Base-by-base conservation (phyloP, 2,113 vertebrate species). In the Pavo muticus region DNA sequence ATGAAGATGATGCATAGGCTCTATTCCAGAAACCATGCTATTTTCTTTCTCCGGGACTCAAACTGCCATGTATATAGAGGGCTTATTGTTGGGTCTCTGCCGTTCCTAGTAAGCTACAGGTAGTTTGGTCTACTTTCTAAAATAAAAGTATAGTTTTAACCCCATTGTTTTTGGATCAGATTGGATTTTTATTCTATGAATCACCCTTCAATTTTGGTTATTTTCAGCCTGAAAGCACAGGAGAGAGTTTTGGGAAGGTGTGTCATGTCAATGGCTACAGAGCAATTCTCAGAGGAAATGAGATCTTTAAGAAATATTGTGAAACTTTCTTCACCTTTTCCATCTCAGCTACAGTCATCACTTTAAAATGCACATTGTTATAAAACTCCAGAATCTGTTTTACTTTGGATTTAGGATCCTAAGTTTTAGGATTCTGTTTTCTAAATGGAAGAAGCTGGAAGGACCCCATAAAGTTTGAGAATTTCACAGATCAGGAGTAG, bases 81-180 rank as follows among this genome's bases (percentile, higher is more conserved):
- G 13, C 37, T 20, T 48, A 7, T 32, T 3, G 4, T 0, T 3
- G 1, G 4, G 14, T 45, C 37, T 1, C 37, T 88, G 32, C 8
- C 83, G 6, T 27, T 88, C 5, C 23, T 82, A 29, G 27, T 50
- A 70, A 84, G 6, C 10, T 64, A 40, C 14, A 42, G 23, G 4
- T 6, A 90, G 8, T 3, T 16, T 5, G 39, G 2, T 12, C 19
- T 83, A 19, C 3, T 47, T 91, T 72, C 19, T 47, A 20, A 72
- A 61, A 52, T 17, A 39, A 39, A 71, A 69, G 2, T 39, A 6
- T 15, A 17, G 1, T 4, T 85, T 90, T 72, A 79, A 79, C 18
- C 13, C n/a, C 13, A 27, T 19, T 11, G 30, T 9, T 29, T 11
- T 52, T 17, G 79, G 23, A 57, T 85, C 25, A 85, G 40, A 65